Evolutionary conservation across 2,888 invertebrate genomes (phyloP), one percentile per base, ranked within the genome.

Genomic region (Acanthoscelides obtectus): DNA sequence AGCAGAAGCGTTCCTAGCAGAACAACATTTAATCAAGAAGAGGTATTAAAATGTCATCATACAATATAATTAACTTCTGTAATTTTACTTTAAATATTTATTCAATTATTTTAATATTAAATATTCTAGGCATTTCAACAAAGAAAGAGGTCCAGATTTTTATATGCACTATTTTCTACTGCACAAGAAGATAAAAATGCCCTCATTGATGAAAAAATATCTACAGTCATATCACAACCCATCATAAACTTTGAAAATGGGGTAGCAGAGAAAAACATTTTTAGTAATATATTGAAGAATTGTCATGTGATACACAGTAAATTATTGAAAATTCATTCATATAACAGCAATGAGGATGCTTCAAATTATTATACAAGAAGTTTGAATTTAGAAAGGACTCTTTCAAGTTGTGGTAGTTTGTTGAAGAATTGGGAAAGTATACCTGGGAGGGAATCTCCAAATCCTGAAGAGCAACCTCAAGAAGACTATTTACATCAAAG

Each of bases 381-480:
- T 25, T 75, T 84, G 27, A 77, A 80, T 71, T 73, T 66, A 21
- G 6, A 87, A 73, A 85, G 85, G 68, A 83, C 84, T 63, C 77
- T 70, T 67, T 79, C 81, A 67, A 85, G 83, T 76, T 82, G 85
- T 64, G 88, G 90, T 22, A 83, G 84, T 80, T 84, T 91, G 70
- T 81, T 92, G n/a, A 89, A 86, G 83, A 86, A 90, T 79, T 92
- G 91, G 90, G 82, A 85, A 22, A 79, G 85, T 68, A 92, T 92
- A 78, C 89, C 90, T 3, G 92, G 92, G 0, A 86, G 92, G 72
- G 90, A 90, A 69, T 89, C 90, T 70, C 92, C 91, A 25, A 64
- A 0, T 27, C 72, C 77, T 72, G 74, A 17, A 45, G 45, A 45
- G 17, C 3, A 45, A 45, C 6, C 1, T 45, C 45, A 6, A 45